phyloP scores from a whole-genome alignment of 2,888 invertebrate genomes.

The Apamea sordens region DNA sequence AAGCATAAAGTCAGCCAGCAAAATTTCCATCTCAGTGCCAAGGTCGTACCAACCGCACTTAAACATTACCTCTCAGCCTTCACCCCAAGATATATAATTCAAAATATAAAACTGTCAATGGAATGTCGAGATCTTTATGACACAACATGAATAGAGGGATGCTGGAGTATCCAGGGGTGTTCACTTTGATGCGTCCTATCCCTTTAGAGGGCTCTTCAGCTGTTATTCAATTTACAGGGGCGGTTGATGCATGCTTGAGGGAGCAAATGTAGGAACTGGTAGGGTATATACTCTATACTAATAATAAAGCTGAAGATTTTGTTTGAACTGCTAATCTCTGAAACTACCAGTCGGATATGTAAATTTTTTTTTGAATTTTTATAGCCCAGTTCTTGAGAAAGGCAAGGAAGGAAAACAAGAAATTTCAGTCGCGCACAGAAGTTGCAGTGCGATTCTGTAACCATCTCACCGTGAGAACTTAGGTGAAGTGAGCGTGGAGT shows the following conservation, averaged over 20 bases:
- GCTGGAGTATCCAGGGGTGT: constrained; percentile 36
- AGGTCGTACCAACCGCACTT: neutral
- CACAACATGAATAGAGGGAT: constrained; percentile 35
- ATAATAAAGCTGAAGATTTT: too few relatives aligned
- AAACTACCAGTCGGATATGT: neutral
- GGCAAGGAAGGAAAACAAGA: too few relatives aligned
- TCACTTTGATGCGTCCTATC: constrained; percentile 42
- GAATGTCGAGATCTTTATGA: constrained; percentile 41
- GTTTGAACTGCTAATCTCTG: neutral
- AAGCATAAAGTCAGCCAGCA: neutral
- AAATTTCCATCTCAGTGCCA: neutral
- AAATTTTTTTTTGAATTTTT: neutral
- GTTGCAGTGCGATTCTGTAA: too few relatives aligned
- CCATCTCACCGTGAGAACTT: too few relatives aligned
- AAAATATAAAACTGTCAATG: constrained; percentile 30
- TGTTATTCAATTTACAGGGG: constrained; percentile 23
- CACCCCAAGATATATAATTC: constrained; percentile 10
- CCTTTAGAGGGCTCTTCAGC: constrained; percentile 25
- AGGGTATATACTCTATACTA: neutral
- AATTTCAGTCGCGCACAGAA: too few relatives aligned
- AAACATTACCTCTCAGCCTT: neutral
- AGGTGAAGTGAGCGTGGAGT: too few relatives aligned
- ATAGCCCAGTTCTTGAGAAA: too few relatives aligned
- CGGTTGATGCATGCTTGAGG: constrained; percentile 18
- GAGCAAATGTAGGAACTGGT: constrained; percentile 12